Conservation (phyloP, 2,113 vertebrate genomes). For the Pogona vitticeps region DNA sequence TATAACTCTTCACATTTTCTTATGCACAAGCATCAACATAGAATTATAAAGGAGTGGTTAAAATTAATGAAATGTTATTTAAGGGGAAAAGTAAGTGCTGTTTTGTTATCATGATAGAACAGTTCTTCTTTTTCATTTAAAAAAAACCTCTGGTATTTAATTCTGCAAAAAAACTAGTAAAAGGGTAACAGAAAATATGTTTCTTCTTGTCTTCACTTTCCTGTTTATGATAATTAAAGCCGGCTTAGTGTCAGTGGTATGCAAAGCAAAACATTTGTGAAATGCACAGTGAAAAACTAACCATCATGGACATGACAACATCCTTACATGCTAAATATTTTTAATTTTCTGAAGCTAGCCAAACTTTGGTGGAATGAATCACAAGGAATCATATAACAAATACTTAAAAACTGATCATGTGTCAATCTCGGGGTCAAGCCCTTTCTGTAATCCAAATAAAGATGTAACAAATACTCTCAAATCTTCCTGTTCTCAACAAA, state of each 20-base stretch:
- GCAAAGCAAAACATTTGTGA: conserved; percentile 14
- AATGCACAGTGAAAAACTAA: conserved; percentile 18
- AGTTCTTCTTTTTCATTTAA: background rate
- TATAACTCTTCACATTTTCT: background rate
- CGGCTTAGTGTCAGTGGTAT: conserved; percentile 32
- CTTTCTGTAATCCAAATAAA: background rate
- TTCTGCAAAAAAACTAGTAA: conserved; percentile 12
- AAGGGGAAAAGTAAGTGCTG: no score
- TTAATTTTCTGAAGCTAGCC: background rate
- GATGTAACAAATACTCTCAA: no score
- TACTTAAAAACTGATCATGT: background rate
- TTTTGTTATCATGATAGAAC: background rate
- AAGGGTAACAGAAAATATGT: conserved; percentile 28
- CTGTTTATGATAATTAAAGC: conserved; percentile 35
- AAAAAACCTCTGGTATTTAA: background rate
- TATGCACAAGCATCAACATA: no score
- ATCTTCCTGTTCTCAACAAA: no score
- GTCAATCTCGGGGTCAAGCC: background rate
- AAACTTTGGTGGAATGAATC: background rate
- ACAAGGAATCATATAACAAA: background rate
- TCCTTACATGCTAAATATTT: conserved; percentile 20
- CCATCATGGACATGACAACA: background rate
- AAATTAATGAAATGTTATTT: background rate
- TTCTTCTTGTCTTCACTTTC: conserved; percentile 41
- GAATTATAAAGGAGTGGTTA: background rate